phyloP scores from a whole-genome alignment of 2,888 invertebrate genomes.

The Hemaris fuciformis region DNA sequence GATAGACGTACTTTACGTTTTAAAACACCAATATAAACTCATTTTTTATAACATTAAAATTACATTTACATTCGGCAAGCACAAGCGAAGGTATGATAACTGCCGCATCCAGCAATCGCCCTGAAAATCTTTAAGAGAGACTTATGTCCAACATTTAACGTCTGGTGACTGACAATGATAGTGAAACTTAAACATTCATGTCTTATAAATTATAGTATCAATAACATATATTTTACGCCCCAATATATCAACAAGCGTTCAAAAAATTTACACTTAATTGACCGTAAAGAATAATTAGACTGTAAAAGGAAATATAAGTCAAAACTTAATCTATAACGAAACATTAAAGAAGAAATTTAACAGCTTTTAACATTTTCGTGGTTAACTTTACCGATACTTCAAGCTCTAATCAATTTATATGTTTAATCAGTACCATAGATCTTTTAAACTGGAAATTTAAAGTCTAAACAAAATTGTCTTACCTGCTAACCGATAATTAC shows the following conservation, averaged over 20 bases:
- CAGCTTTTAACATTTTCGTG: slow-evolving; percentile 50
- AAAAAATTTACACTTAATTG: not conserved
- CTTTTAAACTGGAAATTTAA: not conserved
- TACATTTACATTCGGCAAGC: no score
- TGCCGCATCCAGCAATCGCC: no score
- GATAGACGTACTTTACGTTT: no score
- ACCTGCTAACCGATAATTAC: not conserved
- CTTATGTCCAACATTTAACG: no score
- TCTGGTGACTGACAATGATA: no score
- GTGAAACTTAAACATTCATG: no score
- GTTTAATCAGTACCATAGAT: not conserved
- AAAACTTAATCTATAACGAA: slow-evolving; percentile 31
- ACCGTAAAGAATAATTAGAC: slow-evolving; percentile 24
- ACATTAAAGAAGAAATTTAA: slow-evolving; percentile 45
- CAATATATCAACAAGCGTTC: not conserved
- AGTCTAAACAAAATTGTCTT: not conserved
- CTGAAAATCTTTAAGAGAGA: no score
- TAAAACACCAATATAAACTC: no score
- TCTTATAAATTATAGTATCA: not conserved
- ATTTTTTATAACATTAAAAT: no score
- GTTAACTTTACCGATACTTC: slow-evolving; percentile 33
- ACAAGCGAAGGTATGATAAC: no score
- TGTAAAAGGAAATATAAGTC: slow-evolving; percentile 29
- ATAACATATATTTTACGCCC: not conserved
- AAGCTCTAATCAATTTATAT: slow-evolving; percentile 2